Evolutionary conservation across 1,140 invertebrate species (phyloP), one percentile per base, ranked within the genome.

Genomic region (Venustaconcha ellipsiformis): DNA sequence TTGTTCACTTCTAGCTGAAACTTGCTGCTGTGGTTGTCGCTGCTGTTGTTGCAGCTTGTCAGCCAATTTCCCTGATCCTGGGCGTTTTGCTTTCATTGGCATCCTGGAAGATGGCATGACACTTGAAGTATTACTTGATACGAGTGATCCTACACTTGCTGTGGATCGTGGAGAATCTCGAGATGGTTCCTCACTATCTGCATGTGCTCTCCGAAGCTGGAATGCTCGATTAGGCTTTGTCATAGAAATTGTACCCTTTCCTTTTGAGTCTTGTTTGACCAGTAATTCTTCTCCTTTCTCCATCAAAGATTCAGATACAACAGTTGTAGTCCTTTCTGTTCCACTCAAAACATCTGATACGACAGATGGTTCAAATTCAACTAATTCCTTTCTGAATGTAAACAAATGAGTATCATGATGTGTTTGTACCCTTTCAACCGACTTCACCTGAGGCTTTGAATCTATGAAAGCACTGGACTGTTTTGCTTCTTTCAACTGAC

Each of bases 221-320:
- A 89, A 91, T 72, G 90, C 89, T 58, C 90, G 79, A 80, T 91
- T 91, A n/a, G 90, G 87, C 70, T 88, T 83, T 57, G 89, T 89
- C 81, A 87, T 84, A n/a, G 83, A 78, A 57, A 88, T 88, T 14
- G 84, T 86, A 71, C 84, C 87, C 72, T 86, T 87, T 15, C 83
- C 84, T 59, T 83, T 83, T 48, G 87, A 88, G 8, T 81, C 81
- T 37, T 80, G 80, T 23, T 84, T 78, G 69, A 65, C 75, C 63
- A 84, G 83, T 64, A 72, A 70, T 23, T 57, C 69, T 26, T 18
- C 23, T 1, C 72, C 75, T 55, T 66, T 23, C n/a, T 62, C 30
- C 18, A 67, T 59, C n/a, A 66, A 23, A 58, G 62, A 58, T 23
- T 72, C 65, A 56, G 75, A 72, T 62, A 79, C 80, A 56, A 80